Evolutionary conservation across 2,888 invertebrate species (phyloP), one percentile per base, ranked within the genome.

Genomic region (Parthenolecanium corni): DNA sequence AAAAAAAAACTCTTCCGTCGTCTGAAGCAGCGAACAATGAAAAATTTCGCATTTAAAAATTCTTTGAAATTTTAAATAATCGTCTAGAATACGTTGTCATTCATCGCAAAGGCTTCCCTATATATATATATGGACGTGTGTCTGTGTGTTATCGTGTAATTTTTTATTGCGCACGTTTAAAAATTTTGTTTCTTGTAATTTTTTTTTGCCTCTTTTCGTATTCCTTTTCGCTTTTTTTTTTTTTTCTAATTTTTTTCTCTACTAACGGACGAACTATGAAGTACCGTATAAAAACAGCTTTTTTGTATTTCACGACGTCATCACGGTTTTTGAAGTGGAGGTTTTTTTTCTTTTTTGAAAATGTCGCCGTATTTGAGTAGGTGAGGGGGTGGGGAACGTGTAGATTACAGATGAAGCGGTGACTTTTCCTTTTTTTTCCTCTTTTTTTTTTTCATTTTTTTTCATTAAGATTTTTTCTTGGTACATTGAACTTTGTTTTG

Each of bases 271-370:
- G 18, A 21, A 49, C 21, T 18, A 49, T 49, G 49, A 49, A 49
- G 49, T 49, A 49, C 23, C 49, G 23, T 49, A 49, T 23, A 49
- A 49, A 49, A 49, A 49, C n/a, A n/a, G n/a, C 21, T 49, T 49
- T 49, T 31, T 49, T 49, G 49, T 49, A 49, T 49, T 49, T 21
- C 21, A 21, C 23, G 21, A 23, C 49, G 21, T 23, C 49, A 21
- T 23, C 49, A 21, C 23, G 21, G 49, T 49, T 49, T 49, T 49
- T 49, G 49, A 49, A 49, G 49, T 49, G 49, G 49, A 49, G 49
- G 6, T 44, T 11, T 20, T 49, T n/a, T n/a, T n/a, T n/a, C n/a
- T n/a, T 49, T 49, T 49, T 21, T 49, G 49, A 49, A 49, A 49
- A 49, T 49, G 23, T 49, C 49, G 46, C n/a, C 46, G 49, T 20